These are phyloP conservation scores for Limnephilus marmoratus DNA, from an alignment of 2,888 invertebrate species.

Conservation along the genomic window DNA sequence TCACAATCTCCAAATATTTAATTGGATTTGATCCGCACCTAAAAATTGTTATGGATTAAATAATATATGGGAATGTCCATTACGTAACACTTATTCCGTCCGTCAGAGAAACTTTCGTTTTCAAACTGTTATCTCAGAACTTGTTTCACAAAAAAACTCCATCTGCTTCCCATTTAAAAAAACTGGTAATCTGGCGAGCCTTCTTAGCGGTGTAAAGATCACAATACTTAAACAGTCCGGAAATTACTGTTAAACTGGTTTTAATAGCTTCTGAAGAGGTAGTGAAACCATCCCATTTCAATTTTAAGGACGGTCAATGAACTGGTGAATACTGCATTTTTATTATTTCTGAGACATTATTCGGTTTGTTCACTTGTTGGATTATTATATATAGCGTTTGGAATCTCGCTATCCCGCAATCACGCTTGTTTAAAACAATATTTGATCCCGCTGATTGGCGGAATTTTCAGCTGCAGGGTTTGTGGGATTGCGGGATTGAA, in stretches of 20 bases:
- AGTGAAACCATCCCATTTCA: neutral
- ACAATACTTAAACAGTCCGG: neutral
- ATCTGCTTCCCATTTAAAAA: neutral
- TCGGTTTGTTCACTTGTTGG: too few species aligned
- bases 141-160: neutral
- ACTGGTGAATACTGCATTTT: neutral
- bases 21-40: neutral
- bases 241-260: neutral
- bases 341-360: neutral
- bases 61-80: neutral
- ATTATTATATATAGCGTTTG: too few species aligned
- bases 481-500: too few species aligned
- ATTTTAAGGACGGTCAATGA: neutral
- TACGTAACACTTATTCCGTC: neutral
- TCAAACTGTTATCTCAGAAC: constrained; percentile 8
- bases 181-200: neutral
- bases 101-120: neutral
- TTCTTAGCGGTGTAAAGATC: neutral
- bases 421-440: too few species aligned
- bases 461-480: too few species aligned
- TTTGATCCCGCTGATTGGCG: too few species aligned
- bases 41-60: neutral
- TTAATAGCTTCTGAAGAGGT: neutral
- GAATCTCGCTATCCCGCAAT: too few species aligned
- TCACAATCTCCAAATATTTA: neutral